A percentile compares a stretch with the other conserved stretches of the same genome.
Conservation (phyloP, 2,113 vertebrate species). For the Dolichallabes microphthalmus region DNA sequence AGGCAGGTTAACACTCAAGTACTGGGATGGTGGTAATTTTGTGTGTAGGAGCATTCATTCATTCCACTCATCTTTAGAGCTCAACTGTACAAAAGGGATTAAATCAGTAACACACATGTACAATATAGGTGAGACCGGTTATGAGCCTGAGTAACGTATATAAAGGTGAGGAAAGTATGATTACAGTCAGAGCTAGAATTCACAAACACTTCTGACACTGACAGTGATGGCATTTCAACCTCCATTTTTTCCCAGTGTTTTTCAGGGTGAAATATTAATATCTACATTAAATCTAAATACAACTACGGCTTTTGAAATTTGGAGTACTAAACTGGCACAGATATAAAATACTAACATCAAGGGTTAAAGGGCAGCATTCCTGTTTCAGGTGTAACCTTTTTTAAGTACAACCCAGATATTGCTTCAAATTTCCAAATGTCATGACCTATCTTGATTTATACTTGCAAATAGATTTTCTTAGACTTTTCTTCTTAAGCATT, state of each 20-base stretch:
- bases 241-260: not conserved
- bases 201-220: not conserved
- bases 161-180: not conserved
- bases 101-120: not conserved
- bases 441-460: conserved; percentile 23
- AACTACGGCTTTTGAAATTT: not conserved
- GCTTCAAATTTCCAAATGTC: not conserved
- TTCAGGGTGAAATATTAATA: not conserved
- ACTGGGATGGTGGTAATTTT: not conserved
- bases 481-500: not conserved
- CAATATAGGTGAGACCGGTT: not conserved
- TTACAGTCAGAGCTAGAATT: not conserved
- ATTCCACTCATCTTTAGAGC: not conserved
- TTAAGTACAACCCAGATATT: not conserved
- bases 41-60: not conserved
- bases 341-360: not conserved
- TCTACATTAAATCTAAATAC: not conserved
- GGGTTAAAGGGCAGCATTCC: not conserved
- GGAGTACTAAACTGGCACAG: not conserved
- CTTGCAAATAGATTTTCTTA: not conserved
- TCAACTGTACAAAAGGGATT: not conserved
- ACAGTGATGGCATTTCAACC: not conserved
- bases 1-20: not conserved
- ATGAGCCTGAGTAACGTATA: not conserved
- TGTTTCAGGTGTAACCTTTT: conserved; percentile 12